Conservation (phyloP, 2,113 vertebrate genomes). For the Prolemur simus region DNA sequence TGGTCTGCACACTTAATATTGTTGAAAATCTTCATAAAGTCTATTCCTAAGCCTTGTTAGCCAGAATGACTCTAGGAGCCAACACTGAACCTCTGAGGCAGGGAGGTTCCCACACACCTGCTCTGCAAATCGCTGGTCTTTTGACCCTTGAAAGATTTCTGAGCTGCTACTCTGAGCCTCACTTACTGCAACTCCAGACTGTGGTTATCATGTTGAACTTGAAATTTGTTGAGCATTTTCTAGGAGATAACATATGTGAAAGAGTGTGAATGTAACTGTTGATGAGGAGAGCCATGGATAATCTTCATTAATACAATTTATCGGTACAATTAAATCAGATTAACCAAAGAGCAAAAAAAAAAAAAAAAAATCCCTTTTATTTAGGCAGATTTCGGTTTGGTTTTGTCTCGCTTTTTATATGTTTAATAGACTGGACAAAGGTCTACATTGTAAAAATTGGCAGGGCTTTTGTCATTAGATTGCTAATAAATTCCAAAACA, state of each 20-base stretch:
- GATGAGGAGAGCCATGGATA: neutral
- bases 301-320: neutral
- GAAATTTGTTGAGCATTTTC: neutral
- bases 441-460: neutral
- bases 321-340: neutral
- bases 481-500: neutral
- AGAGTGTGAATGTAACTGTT: neutral
- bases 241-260: neutral
- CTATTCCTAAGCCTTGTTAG: rapidly evolving
- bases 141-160: neutral
- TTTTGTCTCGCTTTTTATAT: neutral
- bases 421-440: neutral
- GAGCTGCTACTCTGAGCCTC: neutral
- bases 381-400: neutral
- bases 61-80: neutral
- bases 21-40: neutral
- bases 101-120: neutral
- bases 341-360: neutral
- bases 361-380: neutral
- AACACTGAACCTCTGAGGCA: neutral
- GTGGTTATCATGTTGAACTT: too few relatives aligned
- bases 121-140: neutral
- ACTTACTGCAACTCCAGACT: neutral
- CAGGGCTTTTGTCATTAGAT: neutral
- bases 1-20: neutral